phyloP scores from a whole-genome alignment of 2,113 vertebrate genomes.

The Thermophis baileyi region DNA sequence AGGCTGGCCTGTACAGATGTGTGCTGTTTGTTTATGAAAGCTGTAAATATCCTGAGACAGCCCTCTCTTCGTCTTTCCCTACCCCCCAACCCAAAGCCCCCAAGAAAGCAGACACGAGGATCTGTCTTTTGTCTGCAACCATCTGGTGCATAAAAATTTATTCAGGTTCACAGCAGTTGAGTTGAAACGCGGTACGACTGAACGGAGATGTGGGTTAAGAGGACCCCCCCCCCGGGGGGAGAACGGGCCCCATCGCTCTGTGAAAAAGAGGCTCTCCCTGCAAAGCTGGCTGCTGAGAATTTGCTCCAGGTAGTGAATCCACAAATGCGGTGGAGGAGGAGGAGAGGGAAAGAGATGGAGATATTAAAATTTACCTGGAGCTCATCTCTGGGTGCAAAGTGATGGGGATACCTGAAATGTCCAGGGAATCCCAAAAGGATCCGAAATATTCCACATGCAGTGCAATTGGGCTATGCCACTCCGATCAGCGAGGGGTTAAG shows the following conservation, averaged over 20 bases:
- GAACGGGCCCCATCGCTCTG: not conserved
- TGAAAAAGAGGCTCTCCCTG: not conserved
- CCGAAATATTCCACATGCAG: fast-evolving
- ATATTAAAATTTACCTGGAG: fast-evolving
- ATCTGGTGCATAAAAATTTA: conserved; percentile 55
- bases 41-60: not conserved
- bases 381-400: not conserved
- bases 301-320: fast-evolving
- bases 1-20: not conserved
- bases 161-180: conserved; percentile 37
- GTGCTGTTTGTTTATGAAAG: not conserved
- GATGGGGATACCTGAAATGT: not conserved
- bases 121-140: not conserved
- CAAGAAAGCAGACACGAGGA: fast-evolving
- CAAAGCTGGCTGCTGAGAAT: not conserved
- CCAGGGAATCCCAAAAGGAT: fast-evolving
- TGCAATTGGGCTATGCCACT: no score
- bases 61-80: fast-evolving
- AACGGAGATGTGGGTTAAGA: fast-evolving
- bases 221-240: fast-evolving
- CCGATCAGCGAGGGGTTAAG: not conserved
- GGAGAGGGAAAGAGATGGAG: not conserved
- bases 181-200: conserved; percentile 1
- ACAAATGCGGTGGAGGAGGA: not conserved
- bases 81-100: not conserved